These are phyloP conservation scores for Halichondria panicea DNA, from an alignment of 37 sponge, comb jelly and placozoan species.

Conservation along the genomic window DNA sequence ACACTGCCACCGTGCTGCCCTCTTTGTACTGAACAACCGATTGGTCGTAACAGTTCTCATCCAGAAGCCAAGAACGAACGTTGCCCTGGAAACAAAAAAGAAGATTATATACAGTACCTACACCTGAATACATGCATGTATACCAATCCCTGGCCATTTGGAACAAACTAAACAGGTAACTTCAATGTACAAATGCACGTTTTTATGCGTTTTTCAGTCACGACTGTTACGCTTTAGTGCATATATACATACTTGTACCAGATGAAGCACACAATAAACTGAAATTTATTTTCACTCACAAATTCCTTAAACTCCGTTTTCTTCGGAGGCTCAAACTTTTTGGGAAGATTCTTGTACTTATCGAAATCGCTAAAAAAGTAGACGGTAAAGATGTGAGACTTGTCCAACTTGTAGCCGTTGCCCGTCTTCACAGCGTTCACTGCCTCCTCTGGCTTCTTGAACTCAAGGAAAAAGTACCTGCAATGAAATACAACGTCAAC, in stretches of 20 bases:
- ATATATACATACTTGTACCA: too few species aligned
- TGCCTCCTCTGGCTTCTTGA: constrained; percentile 75
- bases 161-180: too few species aligned
- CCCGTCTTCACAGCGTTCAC: constrained; percentile 84
- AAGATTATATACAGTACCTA: background rate
- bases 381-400: constrained; percentile 88
- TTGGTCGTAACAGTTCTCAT: constrained; percentile 90
- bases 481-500: background rate
- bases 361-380: constrained; percentile 94
- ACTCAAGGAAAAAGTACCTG: constrained; percentile 85
- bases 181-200: too few species aligned
- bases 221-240: too few species aligned
- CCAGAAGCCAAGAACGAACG: constrained; percentile 88
- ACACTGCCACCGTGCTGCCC: constrained; percentile 60
- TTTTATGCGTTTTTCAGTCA: too few species aligned
- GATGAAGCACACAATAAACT: too few species aligned
- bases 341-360: constrained; percentile 70
- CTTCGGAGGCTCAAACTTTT: constrained; percentile 70
- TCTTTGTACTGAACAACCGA: constrained; percentile 81
- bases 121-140: background rate
- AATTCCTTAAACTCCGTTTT: constrained; percentile 63
- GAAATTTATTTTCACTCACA: constrained; percentile 57
- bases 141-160: background rate
- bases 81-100: constrained; percentile 83
- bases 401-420: constrained; percentile 96